These are phyloP conservation scores for Physocephala rufipes DNA, from an alignment of 2,888 invertebrate species.

Conservation along the genomic window DNA sequence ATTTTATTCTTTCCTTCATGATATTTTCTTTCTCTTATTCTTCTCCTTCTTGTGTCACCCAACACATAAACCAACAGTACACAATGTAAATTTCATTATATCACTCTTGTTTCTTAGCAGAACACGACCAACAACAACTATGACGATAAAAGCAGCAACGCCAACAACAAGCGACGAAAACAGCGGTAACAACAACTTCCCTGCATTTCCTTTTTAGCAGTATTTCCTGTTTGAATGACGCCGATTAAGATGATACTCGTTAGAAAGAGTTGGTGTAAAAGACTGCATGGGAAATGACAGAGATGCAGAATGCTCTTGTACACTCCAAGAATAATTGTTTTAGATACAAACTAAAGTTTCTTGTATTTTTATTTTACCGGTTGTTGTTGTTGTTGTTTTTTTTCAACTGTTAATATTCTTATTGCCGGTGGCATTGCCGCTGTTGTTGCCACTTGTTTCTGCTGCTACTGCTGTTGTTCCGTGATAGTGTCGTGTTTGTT, in stretches of 20 bases:
- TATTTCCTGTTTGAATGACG: constrained; percentile 24
- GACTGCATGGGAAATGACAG: not conserved
- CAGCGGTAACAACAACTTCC: constrained; percentile 3
- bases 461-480: not conserved
- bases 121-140: not conserved
- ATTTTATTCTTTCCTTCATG: too few relatives aligned
- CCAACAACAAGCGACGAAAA: not conserved
- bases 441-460: too few relatives aligned
- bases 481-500: constrained; percentile 11
- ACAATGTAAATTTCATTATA: not conserved
- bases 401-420: not conserved
- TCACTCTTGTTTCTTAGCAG: not conserved
- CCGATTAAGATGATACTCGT: not conserved
- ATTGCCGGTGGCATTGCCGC: not conserved
- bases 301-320: too few relatives aligned
- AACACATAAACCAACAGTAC: not conserved
- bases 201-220: constrained; percentile 31
- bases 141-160: not conserved
- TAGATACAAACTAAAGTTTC: not conserved
- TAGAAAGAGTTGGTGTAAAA: not conserved
- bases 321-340: not conserved
- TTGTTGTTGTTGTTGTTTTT: constrained; percentile 6
- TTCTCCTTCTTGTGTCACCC: too few relatives aligned
- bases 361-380: not conserved
- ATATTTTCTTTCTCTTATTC: too few relatives aligned